Evolutionary conservation across 2,113 vertebrate species (phyloP).

Genomic region (Macroglossus sobrinus): DNA sequence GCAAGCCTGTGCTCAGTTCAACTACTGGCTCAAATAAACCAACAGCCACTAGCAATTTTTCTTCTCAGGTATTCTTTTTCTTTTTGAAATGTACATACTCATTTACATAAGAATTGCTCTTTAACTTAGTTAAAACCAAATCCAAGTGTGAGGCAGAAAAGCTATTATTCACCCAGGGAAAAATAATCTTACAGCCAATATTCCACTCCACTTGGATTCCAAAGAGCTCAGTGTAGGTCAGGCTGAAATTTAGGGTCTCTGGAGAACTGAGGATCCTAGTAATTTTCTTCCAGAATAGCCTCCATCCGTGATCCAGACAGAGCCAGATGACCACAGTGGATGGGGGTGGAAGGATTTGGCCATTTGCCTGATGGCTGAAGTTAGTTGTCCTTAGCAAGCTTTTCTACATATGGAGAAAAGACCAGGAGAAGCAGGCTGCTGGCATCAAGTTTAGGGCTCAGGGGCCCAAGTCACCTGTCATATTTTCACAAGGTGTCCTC

Average conservation of each 20-base stretch:
- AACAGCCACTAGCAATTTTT: neutral
- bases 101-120: neutral
- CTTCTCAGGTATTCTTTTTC: neutral
- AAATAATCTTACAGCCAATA: neutral
- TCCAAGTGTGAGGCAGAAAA: neutral
- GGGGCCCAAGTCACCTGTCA: neutral
- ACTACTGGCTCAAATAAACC: neutral
- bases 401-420: neutral
- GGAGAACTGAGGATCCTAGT: neutral
- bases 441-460: neutral
- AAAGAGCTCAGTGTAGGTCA: neutral
- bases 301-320: neutral
- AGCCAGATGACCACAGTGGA: neutral
- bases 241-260: neutral
- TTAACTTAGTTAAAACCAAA: slow-evolving; percentile 28
- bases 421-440: neutral
- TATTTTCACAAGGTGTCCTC: neutral
- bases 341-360: too few relatives aligned
- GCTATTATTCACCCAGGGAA: neutral
- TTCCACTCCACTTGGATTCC: neutral
- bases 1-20: neutral
- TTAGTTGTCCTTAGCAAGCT: neutral
- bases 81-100: neutral
- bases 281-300: neutral
- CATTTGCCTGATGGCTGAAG: neutral